These are phyloP conservation scores for Heteractis magnifica DNA, from an alignment of 92 coral and sea anemone species.

Conservation along the genomic window DNA sequence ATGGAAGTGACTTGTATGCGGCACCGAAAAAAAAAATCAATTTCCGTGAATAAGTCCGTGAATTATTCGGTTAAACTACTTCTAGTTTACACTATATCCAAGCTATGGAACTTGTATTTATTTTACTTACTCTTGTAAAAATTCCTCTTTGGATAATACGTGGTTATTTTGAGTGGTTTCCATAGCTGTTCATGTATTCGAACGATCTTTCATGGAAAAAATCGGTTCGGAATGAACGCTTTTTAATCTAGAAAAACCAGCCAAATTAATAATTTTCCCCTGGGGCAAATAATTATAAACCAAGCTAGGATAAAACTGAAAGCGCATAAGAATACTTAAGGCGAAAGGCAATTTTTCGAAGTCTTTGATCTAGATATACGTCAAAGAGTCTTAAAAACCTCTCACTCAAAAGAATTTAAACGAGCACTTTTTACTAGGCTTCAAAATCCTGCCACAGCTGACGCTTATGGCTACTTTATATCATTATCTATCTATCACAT, in stretches of 20 bases:
- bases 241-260: no score
- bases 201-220: neutral
- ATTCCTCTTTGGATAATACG: neutral
- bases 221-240: no score
- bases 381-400: neutral
- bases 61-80: no score
- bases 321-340: neutral
- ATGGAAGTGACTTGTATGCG: no score
- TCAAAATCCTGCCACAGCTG: slow-evolving; percentile 3
- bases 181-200: neutral
- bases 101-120: no score
- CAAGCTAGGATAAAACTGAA: neutral
- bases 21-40: no score
- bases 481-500: neutral
- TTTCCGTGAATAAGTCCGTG: no score
- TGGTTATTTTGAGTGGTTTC: neutral
- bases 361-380: neutral
- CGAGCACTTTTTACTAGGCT: neutral
- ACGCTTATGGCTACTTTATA: neutral
- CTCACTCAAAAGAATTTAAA: neutral
- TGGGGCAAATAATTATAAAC: neutral
- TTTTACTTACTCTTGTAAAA: neutral
- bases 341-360: neutral
- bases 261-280: neutral
- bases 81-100: no score